These are phyloP conservation scores for Mirounga angustirostris DNA, from an alignment of 2,113 vertebrate genomes.

Conservation along the genomic window DNA sequence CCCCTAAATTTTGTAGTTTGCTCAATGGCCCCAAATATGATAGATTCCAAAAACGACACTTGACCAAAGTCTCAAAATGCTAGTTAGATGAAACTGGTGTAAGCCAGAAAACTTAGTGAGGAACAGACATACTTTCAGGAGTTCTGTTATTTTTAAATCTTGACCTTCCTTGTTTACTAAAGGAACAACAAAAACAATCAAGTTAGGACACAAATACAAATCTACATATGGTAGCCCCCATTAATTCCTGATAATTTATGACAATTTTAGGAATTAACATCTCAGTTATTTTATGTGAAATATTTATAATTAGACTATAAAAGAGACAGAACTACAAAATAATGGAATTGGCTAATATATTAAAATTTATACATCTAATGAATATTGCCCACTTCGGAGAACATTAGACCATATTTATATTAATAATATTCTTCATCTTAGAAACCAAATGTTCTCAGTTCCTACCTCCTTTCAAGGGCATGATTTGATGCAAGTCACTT, in stretches of 20 bases:
- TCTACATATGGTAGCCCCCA: not conserved
- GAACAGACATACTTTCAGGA: not conserved
- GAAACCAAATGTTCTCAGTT: not conserved
- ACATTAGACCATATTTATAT: not conserved
- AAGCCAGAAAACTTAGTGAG: not conserved
- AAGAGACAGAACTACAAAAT: not conserved
- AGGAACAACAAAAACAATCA: not conserved
- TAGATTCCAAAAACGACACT: not conserved
- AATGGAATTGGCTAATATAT: not conserved
- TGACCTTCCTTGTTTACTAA: not conserved
- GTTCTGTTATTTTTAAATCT: not conserved
- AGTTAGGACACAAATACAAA: not conserved
- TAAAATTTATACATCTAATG: not conserved
- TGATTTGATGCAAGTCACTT: not conserved
- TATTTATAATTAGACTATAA: not conserved
- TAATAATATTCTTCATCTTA: not conserved
- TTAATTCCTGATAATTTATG: not conserved
- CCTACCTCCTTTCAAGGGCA: not conserved
- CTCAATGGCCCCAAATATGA: not conserved
- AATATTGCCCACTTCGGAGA: not conserved
- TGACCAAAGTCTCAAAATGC: not conserved
- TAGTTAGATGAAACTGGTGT: not conserved
- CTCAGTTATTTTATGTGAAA: slow-evolving; percentile 15
- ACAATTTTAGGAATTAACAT: not conserved
- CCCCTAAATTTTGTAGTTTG: not conserved